These are phyloP conservation scores for Cinara cedri DNA, from an alignment of 2,888 invertebrate species.

Conservation along the genomic window DNA sequence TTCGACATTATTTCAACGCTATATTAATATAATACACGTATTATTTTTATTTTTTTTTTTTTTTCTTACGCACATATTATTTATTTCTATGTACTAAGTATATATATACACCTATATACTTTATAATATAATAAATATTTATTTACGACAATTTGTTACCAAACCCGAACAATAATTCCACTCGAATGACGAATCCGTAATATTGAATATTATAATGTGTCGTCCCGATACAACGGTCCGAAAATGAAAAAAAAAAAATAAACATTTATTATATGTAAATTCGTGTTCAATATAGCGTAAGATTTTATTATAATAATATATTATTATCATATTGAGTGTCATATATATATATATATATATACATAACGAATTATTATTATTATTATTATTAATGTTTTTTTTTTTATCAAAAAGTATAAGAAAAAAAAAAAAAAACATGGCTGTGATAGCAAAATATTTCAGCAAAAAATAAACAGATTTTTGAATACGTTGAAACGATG, in stretches of 20 bases:
- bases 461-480: constrained; percentile 51
- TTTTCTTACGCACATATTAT: constrained; percentile 4
- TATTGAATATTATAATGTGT: background rate
- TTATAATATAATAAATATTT: background rate
- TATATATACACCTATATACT: no score
- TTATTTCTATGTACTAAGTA: constrained; percentile 1
- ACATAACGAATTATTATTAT: no score
- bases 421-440: constrained; percentile 38
- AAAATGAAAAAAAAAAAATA: no score
- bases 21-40: constrained; percentile 30
- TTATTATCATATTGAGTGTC: constrained; percentile 53
- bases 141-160: constrained; percentile 48
- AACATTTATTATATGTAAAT: constrained; percentile 27
- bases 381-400: constrained; percentile 25
- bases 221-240: no score
- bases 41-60: background rate
- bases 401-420: constrained; percentile 28
- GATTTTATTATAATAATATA: constrained; percentile 35
- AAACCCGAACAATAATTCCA: constrained; percentile 18
- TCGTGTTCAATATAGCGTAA: constrained; percentile 55
- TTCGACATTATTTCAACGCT: constrained; percentile 25
- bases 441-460: constrained; percentile 56
- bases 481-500: constrained; percentile 23
- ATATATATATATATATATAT: constrained; percentile 27
- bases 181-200: constrained; percentile 23